Base-by-base conservation (phyloP, 2,888 invertebrate species). In the Hypercompe scribonia region DNA sequence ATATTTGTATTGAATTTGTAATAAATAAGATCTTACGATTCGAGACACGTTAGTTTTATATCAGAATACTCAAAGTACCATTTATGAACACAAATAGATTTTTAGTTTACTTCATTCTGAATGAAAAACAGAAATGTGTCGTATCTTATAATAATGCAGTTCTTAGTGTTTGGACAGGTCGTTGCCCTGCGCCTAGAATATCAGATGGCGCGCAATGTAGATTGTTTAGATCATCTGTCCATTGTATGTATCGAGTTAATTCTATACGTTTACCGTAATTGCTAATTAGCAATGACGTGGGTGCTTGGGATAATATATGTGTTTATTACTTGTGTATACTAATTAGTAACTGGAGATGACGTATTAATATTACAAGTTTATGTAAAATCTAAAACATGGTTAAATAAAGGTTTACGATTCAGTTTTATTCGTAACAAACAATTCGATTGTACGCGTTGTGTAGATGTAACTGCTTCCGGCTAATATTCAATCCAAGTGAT, bases 171-270 rank as follows among this genome's bases (percentile, higher is more conserved):
- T 81, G 81, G 3, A 0, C 7, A 71, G 81, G 83, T 79, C 79
- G 28, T 74, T 77, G 80, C 75, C 71, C 69, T 63, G 50, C 72
- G 68, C 72, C 78, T 83, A 78, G 81, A 84, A 84, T 84, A 84
- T 84, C 84, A 81, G 80, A 80, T 80, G 81, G 80, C 74, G 70
- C 69, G 75, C 70, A 73, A 77, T 75, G 75, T 76, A 79, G 78
- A 84, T 82, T 82, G 82, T 80, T 78, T 82, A 74, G 79, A 84
- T 84, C 75, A 81, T 81, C 80, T 81, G 80, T 84, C 81, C 78
- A 82, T 66, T 82, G 74, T 77, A 72, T 80, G 73, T 65, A 75
- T 63, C 74, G 73, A 58, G 70, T 63, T 73, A 71, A 65, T 73
- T 74, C 67, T 65, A 63, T 71, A 70, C 65, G 54, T 70, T 72